Percentiles rank a stretch among this genome's conserved stretches.
These are phyloP conservation scores for Tachystola acroxantha DNA, from an alignment of 2,888 invertebrate species.

Conservation along the genomic window DNA sequence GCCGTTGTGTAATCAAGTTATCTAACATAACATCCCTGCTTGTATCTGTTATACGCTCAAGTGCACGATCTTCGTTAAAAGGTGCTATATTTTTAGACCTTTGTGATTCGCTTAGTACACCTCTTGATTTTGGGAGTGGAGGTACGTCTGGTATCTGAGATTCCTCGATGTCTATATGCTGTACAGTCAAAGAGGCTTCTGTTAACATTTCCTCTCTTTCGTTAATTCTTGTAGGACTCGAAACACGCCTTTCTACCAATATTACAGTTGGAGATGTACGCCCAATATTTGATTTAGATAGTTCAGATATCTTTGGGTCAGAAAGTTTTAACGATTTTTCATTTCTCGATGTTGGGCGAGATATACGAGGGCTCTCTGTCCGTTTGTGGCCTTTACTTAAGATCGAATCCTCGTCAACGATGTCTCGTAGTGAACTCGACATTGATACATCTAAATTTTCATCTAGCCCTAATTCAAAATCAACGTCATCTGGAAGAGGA, in stretches of 20 bases:
- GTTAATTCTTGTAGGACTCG: conserved; percentile 78
- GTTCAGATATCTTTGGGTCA: conserved; percentile 74
- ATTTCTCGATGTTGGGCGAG: conserved; percentile 74
- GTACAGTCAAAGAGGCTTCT: conserved; percentile 82
- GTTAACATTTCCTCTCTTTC: conserved; percentile 80
- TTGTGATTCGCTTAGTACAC: conserved; percentile 23
- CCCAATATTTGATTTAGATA: conserved; percentile 74
- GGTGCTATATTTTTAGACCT: conserved; percentile 29
- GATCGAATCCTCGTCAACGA: conserved; percentile 75
- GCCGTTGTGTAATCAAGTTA: conserved; percentile 77
- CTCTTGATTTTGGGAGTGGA: conserved; percentile 58
- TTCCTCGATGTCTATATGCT: conserved; percentile 79
- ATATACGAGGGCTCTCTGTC: conserved; percentile 64
- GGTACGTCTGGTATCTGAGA: conserved; percentile 62
- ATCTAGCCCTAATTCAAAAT: conserved; percentile 79
- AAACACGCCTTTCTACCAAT: conserved; percentile 78
- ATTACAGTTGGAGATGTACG: conserved; percentile 80
- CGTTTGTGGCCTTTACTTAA: conserved; percentile 66
- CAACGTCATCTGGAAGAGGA: conserved; percentile 87
- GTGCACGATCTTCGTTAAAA: conserved; percentile 38
- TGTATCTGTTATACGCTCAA: conserved; percentile 51
- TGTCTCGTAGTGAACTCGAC: conserved; percentile 65
- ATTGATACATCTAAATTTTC: conserved; percentile 66
- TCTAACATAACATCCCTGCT: conserved; percentile 60
- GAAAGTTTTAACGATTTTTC: conserved; percentile 77